These are phyloP conservation scores for Thripadectes ignobilis DNA, from an alignment of 2,797 vertebrate species.

Conservation along the genomic window DNA sequence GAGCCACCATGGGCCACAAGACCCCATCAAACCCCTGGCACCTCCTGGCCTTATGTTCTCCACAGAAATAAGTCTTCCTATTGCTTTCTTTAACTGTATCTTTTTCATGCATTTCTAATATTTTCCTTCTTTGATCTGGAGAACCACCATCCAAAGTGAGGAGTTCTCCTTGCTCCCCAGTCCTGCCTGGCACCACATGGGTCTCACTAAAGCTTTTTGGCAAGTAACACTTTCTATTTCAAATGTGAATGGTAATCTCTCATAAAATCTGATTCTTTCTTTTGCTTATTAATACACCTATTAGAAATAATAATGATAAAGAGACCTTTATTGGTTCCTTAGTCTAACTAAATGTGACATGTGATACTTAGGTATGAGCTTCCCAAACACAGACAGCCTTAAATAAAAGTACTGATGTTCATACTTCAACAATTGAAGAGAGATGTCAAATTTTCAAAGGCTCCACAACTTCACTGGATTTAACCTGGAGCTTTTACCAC, in stretches of 20 bases:
- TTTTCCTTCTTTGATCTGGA: not conserved
- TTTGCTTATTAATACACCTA: not conserved
- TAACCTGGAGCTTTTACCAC: not conserved
- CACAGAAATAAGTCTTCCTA: accelerated
- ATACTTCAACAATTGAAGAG: not conserved
- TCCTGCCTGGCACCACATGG: accelerated
- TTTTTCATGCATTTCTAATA: not conserved
- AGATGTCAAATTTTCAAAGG: not conserved
- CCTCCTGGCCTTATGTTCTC: not conserved
- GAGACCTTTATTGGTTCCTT: not conserved
- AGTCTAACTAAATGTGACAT: not conserved
- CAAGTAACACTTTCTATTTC: not conserved
- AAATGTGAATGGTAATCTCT: not conserved
- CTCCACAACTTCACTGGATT: not conserved
- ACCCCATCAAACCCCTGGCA: not conserved
- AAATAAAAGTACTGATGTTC: not conserved
- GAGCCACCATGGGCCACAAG: accelerated
- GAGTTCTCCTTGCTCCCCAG: not conserved
- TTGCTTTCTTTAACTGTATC: not conserved
- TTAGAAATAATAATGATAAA: not conserved
- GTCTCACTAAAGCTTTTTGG: not conserved
- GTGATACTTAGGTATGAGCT: not conserved
- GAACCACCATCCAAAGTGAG: not conserved
- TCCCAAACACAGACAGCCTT: not conserved
- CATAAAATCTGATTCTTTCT: not conserved